A percentile compares a stretch with the other conserved stretches of the same genome.
These are phyloP conservation scores for Bombus ignitus DNA, from an alignment of 1,140 invertebrate species.

Conservation along the genomic window DNA sequence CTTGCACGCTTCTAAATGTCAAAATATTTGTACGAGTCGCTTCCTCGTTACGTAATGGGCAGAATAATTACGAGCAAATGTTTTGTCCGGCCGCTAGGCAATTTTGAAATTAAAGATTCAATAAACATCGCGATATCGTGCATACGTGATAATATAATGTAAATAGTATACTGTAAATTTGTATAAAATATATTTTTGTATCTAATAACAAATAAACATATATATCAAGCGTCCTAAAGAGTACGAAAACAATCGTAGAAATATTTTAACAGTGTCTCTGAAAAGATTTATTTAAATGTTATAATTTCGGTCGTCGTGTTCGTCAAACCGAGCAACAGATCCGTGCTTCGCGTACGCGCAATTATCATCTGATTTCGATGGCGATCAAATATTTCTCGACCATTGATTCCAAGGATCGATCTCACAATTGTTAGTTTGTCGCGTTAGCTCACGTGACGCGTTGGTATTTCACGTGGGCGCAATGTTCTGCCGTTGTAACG, in stretches of 20 bases:
- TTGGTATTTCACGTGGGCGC: conserved; percentile 52
- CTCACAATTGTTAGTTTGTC: neutral
- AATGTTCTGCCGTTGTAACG: conserved; percentile 24
- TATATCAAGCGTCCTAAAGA: neutral
- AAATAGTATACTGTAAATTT: too few species aligned
- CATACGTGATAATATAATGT: too few species aligned
- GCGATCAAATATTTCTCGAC: conserved; percentile 6
- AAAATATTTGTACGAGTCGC: neutral
- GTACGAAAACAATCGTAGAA: neutral
- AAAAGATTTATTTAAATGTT: neutral
- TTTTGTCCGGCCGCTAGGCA: neutral
- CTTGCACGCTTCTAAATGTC: neutral
- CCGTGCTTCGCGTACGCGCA: neutral
- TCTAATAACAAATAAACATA: neutral
- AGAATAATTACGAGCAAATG: neutral
- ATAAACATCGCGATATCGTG: neutral
- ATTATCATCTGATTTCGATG: neutral
- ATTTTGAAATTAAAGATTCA: too few species aligned
- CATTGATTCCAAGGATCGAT: conserved; percentile 21
- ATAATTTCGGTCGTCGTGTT: too few species aligned
- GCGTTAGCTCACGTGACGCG: conserved; percentile 43
- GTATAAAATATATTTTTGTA: too few species aligned
- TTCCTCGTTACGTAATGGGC: neutral
- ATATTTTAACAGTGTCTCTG: neutral
- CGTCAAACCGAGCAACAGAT: too few species aligned